Conservation (phyloP, 1,140 invertebrate genomes). For the Cotesia typhae region DNA sequence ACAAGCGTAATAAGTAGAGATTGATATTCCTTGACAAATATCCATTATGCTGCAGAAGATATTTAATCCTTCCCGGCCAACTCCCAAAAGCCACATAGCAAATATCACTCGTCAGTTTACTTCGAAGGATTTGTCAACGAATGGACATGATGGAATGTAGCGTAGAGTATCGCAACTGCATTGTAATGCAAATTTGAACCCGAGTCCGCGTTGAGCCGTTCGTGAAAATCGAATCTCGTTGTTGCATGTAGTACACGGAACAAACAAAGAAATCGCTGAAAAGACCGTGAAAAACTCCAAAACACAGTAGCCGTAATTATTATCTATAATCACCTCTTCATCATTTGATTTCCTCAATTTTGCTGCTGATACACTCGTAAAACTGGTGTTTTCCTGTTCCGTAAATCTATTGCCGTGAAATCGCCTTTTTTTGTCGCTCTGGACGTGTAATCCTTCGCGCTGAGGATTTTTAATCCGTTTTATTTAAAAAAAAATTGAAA, state of each 20-base stretch:
- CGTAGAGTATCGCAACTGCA: slow-evolving; percentile 14
- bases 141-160: too few relatives aligned
- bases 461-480: slow-evolving; percentile 4
- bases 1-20: too few relatives aligned
- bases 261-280: neutral
- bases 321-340: slow-evolving; percentile 19
- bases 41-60: too few relatives aligned
- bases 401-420: slow-evolving; percentile 8
- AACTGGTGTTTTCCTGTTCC: slow-evolving; percentile 6
- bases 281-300: slow-evolving; percentile 21
- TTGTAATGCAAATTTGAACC: slow-evolving; percentile 39
- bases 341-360: slow-evolving; percentile 10
- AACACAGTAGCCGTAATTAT: slow-evolving; percentile 20
- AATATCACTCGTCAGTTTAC: too few relatives aligned
- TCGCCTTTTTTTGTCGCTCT: slow-evolving; percentile 12
- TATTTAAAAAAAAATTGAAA: slow-evolving; percentile 10
- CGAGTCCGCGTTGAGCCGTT: slow-evolving; percentile 29
- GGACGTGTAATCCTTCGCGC: neutral
- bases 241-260: slow-evolving; percentile 1
- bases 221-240: neutral
- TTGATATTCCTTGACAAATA: too few relatives aligned
- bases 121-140: too few relatives aligned
- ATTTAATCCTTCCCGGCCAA: too few relatives aligned
- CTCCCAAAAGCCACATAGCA: too few relatives aligned
- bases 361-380: slow-evolving; percentile 19